Evolutionary conservation across 2,888 invertebrate species (phyloP).

Genomic region (Drosophila mayaguana): DNA sequence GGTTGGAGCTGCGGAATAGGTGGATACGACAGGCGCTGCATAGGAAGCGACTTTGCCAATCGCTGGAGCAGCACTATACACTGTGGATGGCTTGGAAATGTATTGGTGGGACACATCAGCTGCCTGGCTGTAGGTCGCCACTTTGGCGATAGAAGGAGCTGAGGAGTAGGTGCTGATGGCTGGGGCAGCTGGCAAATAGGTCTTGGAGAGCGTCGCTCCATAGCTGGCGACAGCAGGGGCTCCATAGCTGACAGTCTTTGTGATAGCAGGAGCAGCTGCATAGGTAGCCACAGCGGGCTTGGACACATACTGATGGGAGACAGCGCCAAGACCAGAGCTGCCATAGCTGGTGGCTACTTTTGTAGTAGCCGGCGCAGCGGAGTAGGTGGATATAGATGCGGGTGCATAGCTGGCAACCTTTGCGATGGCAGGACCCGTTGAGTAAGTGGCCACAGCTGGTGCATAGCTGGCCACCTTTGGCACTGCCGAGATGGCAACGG

Average conservation of each 20-base stretch:
- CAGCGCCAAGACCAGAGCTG: conserved; percentile 33
- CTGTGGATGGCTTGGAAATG: conserved; percentile 61
- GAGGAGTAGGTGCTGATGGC: conserved; percentile 29
- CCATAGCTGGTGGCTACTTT: conserved; percentile 28
- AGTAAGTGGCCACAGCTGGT: conserved; percentile 67
- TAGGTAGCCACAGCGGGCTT: conserved; percentile 61
- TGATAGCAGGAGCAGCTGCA: conserved; percentile 36
- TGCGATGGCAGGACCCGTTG: conserved; percentile 42
- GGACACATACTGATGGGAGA: conserved; percentile 68
- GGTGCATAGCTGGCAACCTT: conserved; percentile 56
- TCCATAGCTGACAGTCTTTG: conserved; percentile 53
- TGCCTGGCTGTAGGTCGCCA: conserved; percentile 53
- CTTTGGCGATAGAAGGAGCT: conserved; percentile 51
- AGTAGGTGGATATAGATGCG: conserved; percentile 51
- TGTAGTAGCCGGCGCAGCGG: conserved; percentile 42
- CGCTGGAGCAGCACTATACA: conserved; percentile 46
- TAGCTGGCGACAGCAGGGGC: conserved; percentile 45
- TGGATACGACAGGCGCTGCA: conserved; percentile 52
- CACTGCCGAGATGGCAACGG: conserved; percentile 32
- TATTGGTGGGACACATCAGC: conserved; percentile 66
- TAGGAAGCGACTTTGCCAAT: conserved; percentile 57
- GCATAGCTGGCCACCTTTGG: conserved; percentile 37
- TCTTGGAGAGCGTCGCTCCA: too few relatives aligned
- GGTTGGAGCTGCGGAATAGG: conserved; percentile 53
- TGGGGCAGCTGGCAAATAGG: too few relatives aligned